Evolutionary conservation across 2,113 vertebrate genomes (phyloP), one percentile per base, ranked within the genome.

Genomic region (Vombatus ursinus): DNA sequence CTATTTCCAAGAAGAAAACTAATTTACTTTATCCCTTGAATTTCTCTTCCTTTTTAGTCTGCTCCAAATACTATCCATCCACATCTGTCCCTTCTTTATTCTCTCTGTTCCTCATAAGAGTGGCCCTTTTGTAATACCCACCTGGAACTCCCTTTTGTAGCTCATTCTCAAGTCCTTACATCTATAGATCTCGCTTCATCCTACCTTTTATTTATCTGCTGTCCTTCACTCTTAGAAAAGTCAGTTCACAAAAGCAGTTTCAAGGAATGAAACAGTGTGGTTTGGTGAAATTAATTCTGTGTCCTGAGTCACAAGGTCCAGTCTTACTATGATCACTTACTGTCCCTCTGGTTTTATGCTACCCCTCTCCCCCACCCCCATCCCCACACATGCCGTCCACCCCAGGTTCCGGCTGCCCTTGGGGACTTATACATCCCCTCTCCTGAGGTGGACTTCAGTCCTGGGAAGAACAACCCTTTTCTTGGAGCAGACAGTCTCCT

Each of bases 401-500:
- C 68, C 68, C 19, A 44, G 68, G n/a, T 23, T 84, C 68, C 23
- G 19, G 68, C 16, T 84, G 68, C 68, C n/a, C 16, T 44, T 44
- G 6, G 68, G 10, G 68, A 44, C 37, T 23, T 19, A 44, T 22
- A 44, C 37, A 84, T 44, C 5, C 61, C 14, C 19, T 84, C 68
- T 84, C 3, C 19, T 84, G 37, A 44, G n/a, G 37, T n/a, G 68
- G 37, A 84, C n/a, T 77, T 44, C 68, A 84, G n/a, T 44, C 68
- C 68, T 84, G 16, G 68, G 68, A 84, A 84, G 37, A 84, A 84
- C n/a, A 84, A 84, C 14, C 14, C 68, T 84, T 84, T 84, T 44
- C 68, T 84, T 84, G 68, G 68, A 84, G n/a, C 68, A 84, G 68
- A 84, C n/a, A 84, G n/a, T 84, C n/a, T 84, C 68, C 68, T 84